phyloP scores from a whole-genome alignment of 2,113 vertebrate genomes.

The Paralichthys olivaceus region DNA sequence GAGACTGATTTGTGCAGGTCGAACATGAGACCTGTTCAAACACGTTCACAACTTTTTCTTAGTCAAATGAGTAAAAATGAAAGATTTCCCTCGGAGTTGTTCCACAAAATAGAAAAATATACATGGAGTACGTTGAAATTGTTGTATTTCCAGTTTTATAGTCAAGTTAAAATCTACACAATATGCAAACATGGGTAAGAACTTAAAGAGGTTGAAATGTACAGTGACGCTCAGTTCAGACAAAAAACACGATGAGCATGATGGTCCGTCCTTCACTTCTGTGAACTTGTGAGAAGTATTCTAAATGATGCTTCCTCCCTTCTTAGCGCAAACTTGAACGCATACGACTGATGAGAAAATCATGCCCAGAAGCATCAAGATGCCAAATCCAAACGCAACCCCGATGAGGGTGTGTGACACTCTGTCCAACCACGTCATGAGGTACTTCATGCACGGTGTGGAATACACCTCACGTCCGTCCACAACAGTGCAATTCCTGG shows the following conservation, averaged over 20 bases:
- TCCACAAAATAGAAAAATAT: not conserved
- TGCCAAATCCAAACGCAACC: not conserved
- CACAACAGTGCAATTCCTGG: slow-evolving; percentile 4
- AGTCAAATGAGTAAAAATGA: not conserved
- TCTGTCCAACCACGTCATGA: slow-evolving; percentile 24
- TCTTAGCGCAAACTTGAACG: rapidly evolving
- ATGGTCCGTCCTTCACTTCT: too few relatives aligned
- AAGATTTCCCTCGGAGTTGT: not conserved
- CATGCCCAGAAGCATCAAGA: slow-evolving; percentile 22
- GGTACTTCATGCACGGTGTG: not conserved
- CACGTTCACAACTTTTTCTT: not conserved
- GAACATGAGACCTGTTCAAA: too few relatives aligned
- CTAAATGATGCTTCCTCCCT: not conserved
- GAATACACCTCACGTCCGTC: not conserved
- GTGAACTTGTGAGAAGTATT: not conserved
- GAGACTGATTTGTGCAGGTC: not conserved
- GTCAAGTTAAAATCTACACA: not conserved
- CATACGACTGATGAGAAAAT: not conserved
- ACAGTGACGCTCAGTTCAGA: not conserved
- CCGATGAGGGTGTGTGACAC: not conserved
- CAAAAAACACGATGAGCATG: not conserved
- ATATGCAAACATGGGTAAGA: too few relatives aligned
- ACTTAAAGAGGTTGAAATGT: not conserved
- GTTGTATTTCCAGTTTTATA: not conserved
- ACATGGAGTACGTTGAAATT: not conserved